These are phyloP conservation scores for Marmota monax DNA, from an alignment of 2,113 vertebrate species.

Conservation along the genomic window DNA sequence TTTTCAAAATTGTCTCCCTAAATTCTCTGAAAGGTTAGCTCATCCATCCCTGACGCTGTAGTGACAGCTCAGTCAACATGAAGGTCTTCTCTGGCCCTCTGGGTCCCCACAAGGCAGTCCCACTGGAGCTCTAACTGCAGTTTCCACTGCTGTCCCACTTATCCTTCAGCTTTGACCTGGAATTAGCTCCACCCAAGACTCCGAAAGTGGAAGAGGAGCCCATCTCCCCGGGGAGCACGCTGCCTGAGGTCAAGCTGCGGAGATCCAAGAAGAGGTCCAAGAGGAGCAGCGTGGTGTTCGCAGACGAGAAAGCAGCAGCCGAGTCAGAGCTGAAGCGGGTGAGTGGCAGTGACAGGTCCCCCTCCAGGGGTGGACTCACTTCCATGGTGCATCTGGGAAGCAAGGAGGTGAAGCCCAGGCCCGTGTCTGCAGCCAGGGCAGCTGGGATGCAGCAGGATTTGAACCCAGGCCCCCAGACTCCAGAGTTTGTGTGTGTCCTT, in stretches of 20 bases:
- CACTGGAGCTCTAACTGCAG: not conserved
- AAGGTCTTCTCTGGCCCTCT: not conserved
- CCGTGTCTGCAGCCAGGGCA: rapidly evolving
- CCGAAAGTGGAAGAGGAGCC: constrained; percentile 90
- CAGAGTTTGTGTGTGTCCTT: not conserved
- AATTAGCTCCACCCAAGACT: constrained; percentile 83
- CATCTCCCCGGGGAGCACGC: constrained; percentile 84
- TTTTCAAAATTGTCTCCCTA: not conserved
- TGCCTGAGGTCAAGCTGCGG: constrained; percentile 95
- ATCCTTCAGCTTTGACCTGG: constrained; percentile 86
- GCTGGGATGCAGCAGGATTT: not conserved
- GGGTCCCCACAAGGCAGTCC: not conserved
- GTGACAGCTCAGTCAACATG: not conserved
- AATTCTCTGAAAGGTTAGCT: not conserved
- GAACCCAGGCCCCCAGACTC: not conserved
- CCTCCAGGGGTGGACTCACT: rapidly evolving
- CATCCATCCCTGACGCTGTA: not conserved
- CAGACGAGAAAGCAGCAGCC: constrained; percentile 89
- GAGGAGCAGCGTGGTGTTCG: constrained; percentile 97
- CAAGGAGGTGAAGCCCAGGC: not conserved
- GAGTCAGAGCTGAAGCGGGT: constrained; percentile 88
- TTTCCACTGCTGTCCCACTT: not conserved
- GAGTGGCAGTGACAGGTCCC: not conserved
- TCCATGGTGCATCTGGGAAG: rapidly evolving
- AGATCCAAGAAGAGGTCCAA: constrained; percentile 95